Conservation (phyloP, 2,113 vertebrate species). For the Cepphus grylle region DNA sequence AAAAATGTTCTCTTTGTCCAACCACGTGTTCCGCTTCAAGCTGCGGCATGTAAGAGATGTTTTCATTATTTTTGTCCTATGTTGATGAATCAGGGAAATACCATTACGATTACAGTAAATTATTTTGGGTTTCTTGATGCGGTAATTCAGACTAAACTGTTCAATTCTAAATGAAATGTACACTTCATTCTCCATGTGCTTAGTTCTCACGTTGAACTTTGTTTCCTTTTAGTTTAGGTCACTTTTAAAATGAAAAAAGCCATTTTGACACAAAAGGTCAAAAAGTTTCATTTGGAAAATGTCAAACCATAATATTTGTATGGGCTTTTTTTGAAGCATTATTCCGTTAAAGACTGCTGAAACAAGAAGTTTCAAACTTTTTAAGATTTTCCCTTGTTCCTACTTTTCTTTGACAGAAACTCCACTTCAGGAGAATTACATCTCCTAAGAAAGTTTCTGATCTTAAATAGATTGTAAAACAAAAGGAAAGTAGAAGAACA, state of each 20-base stretch:
- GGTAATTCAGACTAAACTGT: neutral
- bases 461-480: neutral
- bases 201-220: neutral
- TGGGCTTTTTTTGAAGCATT: neutral
- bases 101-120: neutral
- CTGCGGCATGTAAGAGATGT: accelerated
- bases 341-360: neutral
- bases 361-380: neutral
- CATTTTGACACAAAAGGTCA: neutral
- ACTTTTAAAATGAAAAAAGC: neutral
- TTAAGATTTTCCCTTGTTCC: neutral
- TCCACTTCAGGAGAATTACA: neutral
- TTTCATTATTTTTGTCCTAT: neutral
- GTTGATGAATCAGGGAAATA: neutral
- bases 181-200: neutral
- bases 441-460: neutral
- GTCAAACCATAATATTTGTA: neutral
- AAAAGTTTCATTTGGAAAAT: neutral
- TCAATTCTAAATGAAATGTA: neutral
- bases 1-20: neutral
- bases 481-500: neutral
- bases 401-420: neutral
- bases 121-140: neutral
- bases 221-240: neutral
- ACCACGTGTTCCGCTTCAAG: neutral